Evolutionary conservation across 2,113 vertebrate genomes (phyloP), one percentile per base, ranked within the genome.

Genomic region (Oryzias curvinotus): DNA sequence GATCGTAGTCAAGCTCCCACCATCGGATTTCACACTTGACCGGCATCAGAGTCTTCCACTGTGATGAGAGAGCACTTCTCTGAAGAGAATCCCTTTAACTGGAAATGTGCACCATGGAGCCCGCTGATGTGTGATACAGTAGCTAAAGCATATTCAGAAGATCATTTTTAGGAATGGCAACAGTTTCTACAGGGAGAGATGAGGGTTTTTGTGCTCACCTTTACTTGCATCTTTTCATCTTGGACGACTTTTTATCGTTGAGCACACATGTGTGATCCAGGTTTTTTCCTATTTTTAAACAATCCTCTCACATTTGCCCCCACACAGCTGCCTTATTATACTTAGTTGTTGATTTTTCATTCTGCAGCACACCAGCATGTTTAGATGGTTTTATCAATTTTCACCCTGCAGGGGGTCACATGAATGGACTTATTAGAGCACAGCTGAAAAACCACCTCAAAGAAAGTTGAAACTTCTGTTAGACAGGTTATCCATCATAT

Each of bases 21-120:
- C 30, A 62, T 57, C 66, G 18, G 62, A 61, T 73, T 73, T 43
- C 30, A 68, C 61, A 76, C 71, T 55, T 25, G 5, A 43, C 51
- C 58, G 65, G 60, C 25, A 54, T 76, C 25, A 25, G 19, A 64
- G 73, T 65, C 65, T 57, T 57, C 55, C 1, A 13, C 50, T 47
- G 49, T n/a, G 74, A 78, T 46, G 58, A 81, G 58, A 74, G 52
- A 28, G 43, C 3, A 56, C 71, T 62, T 65, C 57, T 46, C 23
- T 41, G 72, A 68, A 46, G 43, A 49, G 8, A 64, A 69, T 60
- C 16, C 1, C 48, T 68, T 57, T 55, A 52, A 46, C 23, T 8
- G 41, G 44, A 65, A 3, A 51, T 57, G 30, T 72, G 52, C 0
- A 59, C n/a, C 12, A 12, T 48, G 47, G 6, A 48, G 47, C 47